Conservation (phyloP, 1,140 invertebrate species). For the Planococcus citri region DNA sequence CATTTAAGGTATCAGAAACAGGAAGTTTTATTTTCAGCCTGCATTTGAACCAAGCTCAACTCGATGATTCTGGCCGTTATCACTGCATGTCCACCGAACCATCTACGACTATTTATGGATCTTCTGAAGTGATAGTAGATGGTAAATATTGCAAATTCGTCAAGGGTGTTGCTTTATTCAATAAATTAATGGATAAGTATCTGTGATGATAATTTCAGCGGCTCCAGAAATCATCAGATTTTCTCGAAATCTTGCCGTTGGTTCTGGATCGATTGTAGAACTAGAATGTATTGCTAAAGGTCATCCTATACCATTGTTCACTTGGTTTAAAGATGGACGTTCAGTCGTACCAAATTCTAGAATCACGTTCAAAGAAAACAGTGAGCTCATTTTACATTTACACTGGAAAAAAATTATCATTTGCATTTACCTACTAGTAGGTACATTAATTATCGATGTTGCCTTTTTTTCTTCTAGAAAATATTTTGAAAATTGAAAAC, state of each 20-base stretch:
- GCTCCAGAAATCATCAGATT: background rate
- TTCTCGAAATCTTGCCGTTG: background rate
- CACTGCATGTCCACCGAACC: slow-evolving; percentile 56
- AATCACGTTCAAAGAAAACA: slow-evolving; percentile 44
- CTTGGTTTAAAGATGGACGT: slow-evolving; percentile 56
- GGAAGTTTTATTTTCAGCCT: background rate
- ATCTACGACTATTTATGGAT: slow-evolving; percentile 47
- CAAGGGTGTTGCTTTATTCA: too few species aligned
- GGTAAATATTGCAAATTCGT: slow-evolving; percentile 47
- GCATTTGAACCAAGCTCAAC: slow-evolving; percentile 36
- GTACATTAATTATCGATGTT: too few species aligned
- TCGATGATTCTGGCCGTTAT: slow-evolving; percentile 52
- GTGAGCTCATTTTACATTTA: slow-evolving; percentile 30
- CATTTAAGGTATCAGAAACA: background rate
- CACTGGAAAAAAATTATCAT: too few species aligned
- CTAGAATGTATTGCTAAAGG: slow-evolving; percentile 61
- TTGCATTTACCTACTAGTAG: too few species aligned
- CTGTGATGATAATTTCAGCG: background rate
- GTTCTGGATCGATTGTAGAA: slow-evolving; percentile 47
- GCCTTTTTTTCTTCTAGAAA: too few species aligned
- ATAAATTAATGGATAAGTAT: background rate
- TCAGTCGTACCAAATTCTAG: slow-evolving; percentile 36
- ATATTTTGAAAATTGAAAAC: slow-evolving; percentile 30
- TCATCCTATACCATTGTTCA: slow-evolving; percentile 46
- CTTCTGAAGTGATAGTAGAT: slow-evolving; percentile 49